Base-by-base conservation (phyloP, 2,797 vertebrate species). In the Cheirogaleus major region DNA sequence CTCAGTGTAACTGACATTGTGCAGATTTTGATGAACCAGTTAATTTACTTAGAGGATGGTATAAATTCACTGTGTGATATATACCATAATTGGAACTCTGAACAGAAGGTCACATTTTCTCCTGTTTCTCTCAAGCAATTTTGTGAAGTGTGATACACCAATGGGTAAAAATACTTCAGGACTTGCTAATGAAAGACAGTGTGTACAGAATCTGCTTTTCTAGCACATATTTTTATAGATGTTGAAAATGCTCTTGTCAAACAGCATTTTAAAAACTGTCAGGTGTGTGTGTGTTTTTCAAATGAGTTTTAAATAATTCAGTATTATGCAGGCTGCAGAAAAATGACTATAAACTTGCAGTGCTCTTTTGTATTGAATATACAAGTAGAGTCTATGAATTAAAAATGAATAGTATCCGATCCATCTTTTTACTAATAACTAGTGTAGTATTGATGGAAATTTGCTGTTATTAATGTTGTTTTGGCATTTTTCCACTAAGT, bases 221-320 rank as follows among this genome's bases (percentile, higher is more conserved):
- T 73, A 73, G 89, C 97, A 96, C 63, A 27, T 92, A 95, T 79
- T 96, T 97, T 98, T 95, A 92, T 94, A 96, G 96, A 97, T 96
- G 93, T 95, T 95, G 96, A 96, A 97, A 96, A 95, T 75, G 87
- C 95, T 91, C 67, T 97, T 98, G 96, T 96, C 96, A 98, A 96
- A 95, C 45, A 89, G 93, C 89, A 96, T 97, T 98, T 97, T 94
- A 83, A 93, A 97, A 97, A 88, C 93, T 96, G 94, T 96, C 96
- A 97, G 95, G 94, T 91, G 89, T 94, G 20, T 96, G 90, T 96
- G 76, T 97, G 83, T 93, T 7, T 97, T 93, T 96, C 80, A 97
- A 87, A 97, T 95, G 96, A 97, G 93, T 85, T 97, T 96, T 97
- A 97, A 98, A 97, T 98, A 98, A 97, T 98, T 97, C 89, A 97